A percentile compares a stretch with the other conserved stretches of the same genome.
phyloP scores from a whole-genome alignment of 2,113 vertebrate genomes.

The Neolamprologus brichardi region DNA sequence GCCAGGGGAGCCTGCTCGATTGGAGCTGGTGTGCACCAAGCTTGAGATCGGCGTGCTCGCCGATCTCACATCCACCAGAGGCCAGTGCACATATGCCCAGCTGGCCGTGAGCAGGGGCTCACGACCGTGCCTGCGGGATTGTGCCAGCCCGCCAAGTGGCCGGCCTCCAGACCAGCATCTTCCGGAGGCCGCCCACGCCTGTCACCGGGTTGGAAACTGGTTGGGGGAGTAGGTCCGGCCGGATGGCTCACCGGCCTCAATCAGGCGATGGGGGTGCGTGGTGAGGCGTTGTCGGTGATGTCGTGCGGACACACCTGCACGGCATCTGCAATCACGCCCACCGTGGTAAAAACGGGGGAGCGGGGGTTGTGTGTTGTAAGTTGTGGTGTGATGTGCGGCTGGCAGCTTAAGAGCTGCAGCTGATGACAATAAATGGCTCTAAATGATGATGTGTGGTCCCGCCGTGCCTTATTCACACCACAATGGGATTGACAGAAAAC shows the following conservation, averaged over 20 bases:
- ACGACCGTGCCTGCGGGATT: accelerated
- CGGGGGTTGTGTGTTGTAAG: background rate
- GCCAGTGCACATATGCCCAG: background rate
- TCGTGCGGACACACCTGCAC: background rate
- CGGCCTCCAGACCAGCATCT: background rate
- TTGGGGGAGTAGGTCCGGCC: background rate
- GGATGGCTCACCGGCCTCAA: background rate
- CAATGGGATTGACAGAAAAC: background rate
- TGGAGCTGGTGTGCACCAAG: background rate
- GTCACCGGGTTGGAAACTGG: background rate
- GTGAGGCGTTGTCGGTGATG: background rate
- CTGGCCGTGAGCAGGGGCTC: background rate
- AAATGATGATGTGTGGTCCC: background rate
- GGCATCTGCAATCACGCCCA: accelerated
- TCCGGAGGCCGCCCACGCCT: background rate
- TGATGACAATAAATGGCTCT: background rate
- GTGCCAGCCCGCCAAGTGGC: background rate
- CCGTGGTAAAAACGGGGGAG: background rate
- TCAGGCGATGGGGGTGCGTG: background rate
- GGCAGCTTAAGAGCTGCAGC: background rate
- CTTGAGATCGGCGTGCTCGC: background rate
- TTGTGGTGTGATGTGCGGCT: background rate
- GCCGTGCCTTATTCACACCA: background rate
- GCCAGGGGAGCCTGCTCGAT: background rate
- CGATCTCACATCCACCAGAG: background rate